These are phyloP conservation scores for Thalassophryne amazonica DNA, from an alignment of 2,797 vertebrate species.

Conservation along the genomic window DNA sequence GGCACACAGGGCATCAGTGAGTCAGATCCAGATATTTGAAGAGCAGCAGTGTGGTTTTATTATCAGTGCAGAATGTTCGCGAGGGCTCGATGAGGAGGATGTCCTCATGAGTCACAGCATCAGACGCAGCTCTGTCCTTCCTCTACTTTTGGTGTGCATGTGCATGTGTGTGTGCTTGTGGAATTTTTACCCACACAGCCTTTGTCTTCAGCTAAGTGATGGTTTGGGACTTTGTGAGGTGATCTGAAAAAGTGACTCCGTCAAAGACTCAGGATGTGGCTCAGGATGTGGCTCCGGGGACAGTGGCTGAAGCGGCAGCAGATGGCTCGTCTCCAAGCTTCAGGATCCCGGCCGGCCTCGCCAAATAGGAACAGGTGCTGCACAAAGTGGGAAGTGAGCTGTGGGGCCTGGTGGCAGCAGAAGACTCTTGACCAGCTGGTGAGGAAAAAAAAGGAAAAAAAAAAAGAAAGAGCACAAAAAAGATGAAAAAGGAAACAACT, in stretches of 20 bases:
- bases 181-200: too few relatives aligned
- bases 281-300: conserved; percentile 29
- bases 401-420: conserved; percentile 66
- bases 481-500: conserved; percentile 25
- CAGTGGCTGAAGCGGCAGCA: conserved; percentile 58
- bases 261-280: too few relatives aligned
- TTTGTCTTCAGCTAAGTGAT: conserved; percentile 13
- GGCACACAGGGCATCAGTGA: too few relatives aligned
- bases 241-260: too few relatives aligned
- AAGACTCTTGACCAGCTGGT: conserved; percentile 78
- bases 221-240: conserved; percentile 17
- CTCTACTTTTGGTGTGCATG: too few relatives aligned
- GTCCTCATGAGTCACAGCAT: too few relatives aligned
- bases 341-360: conserved; percentile 56
- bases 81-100: too few relatives aligned
- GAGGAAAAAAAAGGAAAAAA: conserved; percentile 47
- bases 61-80: too few relatives aligned
- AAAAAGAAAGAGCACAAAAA: conserved; percentile 41
- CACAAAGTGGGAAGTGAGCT: conserved; percentile 72
- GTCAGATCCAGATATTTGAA: too few relatives aligned
- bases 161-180: too few relatives aligned
- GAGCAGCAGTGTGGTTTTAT: too few relatives aligned
- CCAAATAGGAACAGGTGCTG: conserved; percentile 79
- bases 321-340: conserved; percentile 71
- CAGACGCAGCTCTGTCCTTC: too few relatives aligned